Evolutionary conservation across 2,113 vertebrate species (phyloP).

Genomic region (Microcebus lehilahytsara): DNA sequence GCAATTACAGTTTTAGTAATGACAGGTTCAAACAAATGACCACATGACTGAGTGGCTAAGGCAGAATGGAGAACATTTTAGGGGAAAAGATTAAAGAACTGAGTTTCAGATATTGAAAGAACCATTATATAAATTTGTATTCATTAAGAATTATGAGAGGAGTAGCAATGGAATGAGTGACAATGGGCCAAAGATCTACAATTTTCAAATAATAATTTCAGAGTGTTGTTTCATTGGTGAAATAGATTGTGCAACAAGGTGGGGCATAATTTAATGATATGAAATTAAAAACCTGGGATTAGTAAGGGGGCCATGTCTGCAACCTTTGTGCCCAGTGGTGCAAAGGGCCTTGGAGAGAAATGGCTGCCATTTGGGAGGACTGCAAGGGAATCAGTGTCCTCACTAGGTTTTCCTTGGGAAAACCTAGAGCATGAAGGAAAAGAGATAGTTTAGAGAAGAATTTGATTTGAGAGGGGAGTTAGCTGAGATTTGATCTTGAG

Average conservation of each 20-base stretch:
- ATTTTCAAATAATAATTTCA: background rate
- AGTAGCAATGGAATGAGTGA: background rate
- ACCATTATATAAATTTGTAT: background rate
- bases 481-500: background rate
- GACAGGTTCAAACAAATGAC: background rate
- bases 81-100: background rate
- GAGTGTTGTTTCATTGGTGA: rapidly evolving
- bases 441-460: background rate
- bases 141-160: background rate
- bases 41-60: background rate
- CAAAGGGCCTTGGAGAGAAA: background rate
- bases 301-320: background rate
- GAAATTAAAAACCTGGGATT: background rate
- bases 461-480: background rate
- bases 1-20: background rate
- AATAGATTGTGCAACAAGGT: background rate
- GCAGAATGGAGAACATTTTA: background rate
- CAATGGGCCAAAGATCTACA: background rate
- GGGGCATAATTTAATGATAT: background rate
- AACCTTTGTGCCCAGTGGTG: background rate
- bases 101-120: background rate
- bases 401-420: background rate
- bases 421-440: background rate
- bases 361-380: background rate
- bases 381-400: background rate